These are phyloP conservation scores for Forbesichthys papilliferus DNA, from an alignment of 2,113 vertebrate species.

Conservation along the genomic window DNA sequence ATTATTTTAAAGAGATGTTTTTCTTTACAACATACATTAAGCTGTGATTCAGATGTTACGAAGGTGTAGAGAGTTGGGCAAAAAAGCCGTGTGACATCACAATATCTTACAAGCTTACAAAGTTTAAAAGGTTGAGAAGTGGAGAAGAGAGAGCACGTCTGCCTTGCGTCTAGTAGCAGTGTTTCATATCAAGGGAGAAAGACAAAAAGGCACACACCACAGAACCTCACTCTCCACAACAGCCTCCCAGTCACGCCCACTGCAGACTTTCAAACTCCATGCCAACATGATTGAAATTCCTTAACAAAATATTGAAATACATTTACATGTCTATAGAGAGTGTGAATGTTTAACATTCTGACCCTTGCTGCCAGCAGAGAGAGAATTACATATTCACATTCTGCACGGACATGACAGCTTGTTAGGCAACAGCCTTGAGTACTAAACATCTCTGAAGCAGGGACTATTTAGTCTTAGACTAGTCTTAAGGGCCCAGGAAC, in stretches of 20 bases:
- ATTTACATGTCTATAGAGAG: constrained; percentile 25
- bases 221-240: constrained; percentile 75
- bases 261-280: constrained; percentile 27
- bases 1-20: constrained; percentile 88
- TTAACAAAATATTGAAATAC: constrained; percentile 27
- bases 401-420: constrained; percentile 26
- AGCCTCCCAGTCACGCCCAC: constrained; percentile 54
- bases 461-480: constrained; percentile 30
- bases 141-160: constrained; percentile 70
- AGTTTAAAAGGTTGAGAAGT: constrained; percentile 84
- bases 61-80: constrained; percentile 83
- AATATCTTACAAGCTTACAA: constrained; percentile 95
- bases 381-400: constrained; percentile 25
- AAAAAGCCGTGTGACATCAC: constrained; percentile 90
- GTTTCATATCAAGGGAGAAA: constrained; percentile 86
- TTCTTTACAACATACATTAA: constrained; percentile 93
- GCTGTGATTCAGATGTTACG: constrained; percentile 92
- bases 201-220: constrained; percentile 95
- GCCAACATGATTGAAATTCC: constrained; percentile 27
- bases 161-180: constrained; percentile 84
- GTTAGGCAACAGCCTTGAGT: constrained; percentile 3
- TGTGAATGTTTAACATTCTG: constrained; percentile 36
- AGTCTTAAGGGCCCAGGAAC: constrained; percentile 26
- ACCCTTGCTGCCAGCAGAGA: constrained; percentile 1
- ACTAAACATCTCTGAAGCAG: constrained; percentile 25